Percentiles rank a stretch among this genome's conserved stretches.
These are phyloP conservation scores for Gyrodactylus salaris DNA, from an alignment of 1,140 invertebrate genomes.

Conservation along the genomic window DNA sequence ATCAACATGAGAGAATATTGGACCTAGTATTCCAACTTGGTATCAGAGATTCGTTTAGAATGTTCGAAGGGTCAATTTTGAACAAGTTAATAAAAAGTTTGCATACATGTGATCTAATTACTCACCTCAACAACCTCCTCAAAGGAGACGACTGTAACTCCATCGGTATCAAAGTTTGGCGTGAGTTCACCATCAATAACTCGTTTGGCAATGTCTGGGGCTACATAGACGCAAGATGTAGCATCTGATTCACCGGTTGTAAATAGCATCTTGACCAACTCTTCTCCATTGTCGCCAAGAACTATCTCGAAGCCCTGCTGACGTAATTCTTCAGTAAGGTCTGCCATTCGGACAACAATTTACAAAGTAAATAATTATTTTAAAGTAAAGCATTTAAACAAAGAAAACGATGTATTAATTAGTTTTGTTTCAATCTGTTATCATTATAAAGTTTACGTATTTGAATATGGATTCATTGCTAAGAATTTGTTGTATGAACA, in stretches of 20 bases:
- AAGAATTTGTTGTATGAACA: not conserved
- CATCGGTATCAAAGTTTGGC: not conserved
- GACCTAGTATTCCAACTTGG: no score
- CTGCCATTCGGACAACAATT: not conserved
- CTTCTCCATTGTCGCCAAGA: not conserved
- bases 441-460: not conserved
- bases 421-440: not conserved
- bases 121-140: not conserved
- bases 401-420: not conserved
- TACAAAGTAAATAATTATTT: not conserved
- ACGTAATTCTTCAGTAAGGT: not conserved
- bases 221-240: not conserved
- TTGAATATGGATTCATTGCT: not conserved
- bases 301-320: not conserved
- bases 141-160: not conserved
- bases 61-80: no score
- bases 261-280: not conserved
- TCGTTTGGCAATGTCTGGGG: not conserved
- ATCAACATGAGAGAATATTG: no score
- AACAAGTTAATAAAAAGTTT: no score
- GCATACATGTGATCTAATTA: no score
- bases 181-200: not conserved
- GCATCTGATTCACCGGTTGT: not conserved
- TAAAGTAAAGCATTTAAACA: not conserved
- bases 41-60: no score